Conservation (phyloP, 1,140 invertebrate species). For the Hyphantria cunea region DNA sequence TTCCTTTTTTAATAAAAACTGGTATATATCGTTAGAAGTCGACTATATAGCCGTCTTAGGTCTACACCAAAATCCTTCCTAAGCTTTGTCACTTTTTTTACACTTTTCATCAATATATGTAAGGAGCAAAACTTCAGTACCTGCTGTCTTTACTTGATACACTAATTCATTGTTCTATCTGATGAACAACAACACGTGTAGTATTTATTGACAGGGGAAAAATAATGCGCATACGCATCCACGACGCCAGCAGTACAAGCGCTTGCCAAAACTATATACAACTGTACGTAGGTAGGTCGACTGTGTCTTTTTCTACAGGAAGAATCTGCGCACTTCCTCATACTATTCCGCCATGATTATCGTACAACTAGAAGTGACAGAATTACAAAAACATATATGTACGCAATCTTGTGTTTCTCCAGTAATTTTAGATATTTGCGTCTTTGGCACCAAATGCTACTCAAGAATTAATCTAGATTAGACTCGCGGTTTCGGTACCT, state of each 20-base stretch:
- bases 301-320: constrained; percentile 38
- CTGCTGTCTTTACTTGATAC: no score
- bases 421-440: constrained; percentile 70
- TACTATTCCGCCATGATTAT: constrained; percentile 39
- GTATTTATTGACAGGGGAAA: constrained; percentile 31
- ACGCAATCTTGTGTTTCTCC: constrained; percentile 53
- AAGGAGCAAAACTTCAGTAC: no score
- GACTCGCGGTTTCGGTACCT: constrained; percentile 36
- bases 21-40: no score
- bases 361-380: constrained; percentile 31
- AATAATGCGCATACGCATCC: constrained; percentile 27
- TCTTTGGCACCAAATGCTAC: constrained; percentile 57
- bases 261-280: constrained; percentile 52
- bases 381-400: constrained; percentile 50
- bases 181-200: constrained; percentile 5
- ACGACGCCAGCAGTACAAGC: constrained; percentile 49
- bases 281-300: constrained; percentile 27
- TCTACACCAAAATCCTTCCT: no score
- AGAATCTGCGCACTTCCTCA: constrained; percentile 63
- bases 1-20: no score
- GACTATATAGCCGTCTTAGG: no score
- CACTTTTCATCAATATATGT: no score
- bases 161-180: no score
- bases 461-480: constrained; percentile 41
- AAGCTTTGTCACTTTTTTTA: no score